Evolutionary conservation across 2,113 vertebrate genomes (phyloP).

Genomic region (Cranoglanis bouderius): DNA sequence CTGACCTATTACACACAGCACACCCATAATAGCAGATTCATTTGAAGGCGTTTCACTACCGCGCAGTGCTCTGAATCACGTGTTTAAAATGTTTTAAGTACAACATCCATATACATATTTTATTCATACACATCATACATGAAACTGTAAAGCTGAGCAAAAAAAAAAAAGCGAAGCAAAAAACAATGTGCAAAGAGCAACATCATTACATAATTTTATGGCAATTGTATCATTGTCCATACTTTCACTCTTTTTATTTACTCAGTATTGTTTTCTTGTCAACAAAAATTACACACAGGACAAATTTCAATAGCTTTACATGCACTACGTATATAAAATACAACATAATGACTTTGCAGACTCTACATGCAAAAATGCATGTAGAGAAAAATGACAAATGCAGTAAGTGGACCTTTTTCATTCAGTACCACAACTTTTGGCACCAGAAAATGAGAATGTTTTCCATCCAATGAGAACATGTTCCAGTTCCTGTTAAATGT

Average conservation of each 20-base stretch:
- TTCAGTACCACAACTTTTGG: background rate
- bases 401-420: too few species aligned
- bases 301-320: background rate
- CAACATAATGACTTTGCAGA: too few species aligned
- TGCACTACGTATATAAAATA: too few species aligned
- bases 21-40: background rate
- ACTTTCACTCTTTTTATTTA: background rate
- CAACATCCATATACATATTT: too few species aligned
- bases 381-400: too few species aligned
- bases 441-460: background rate
- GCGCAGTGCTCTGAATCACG: background rate
- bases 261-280: too few species aligned
- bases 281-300: background rate
- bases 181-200: background rate
- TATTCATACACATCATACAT: background rate
- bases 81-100: background rate
- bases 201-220: background rate
- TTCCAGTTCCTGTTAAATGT: background rate
- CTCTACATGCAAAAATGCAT: too few species aligned
- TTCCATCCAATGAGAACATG: too few species aligned
- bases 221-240: background rate
- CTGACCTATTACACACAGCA: constrained; percentile 19
- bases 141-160: background rate
- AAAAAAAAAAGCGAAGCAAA: too few species aligned
- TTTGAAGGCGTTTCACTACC: background rate